Conservation (phyloP, 2,888 invertebrate species). For the Itoplectis maculator region DNA sequence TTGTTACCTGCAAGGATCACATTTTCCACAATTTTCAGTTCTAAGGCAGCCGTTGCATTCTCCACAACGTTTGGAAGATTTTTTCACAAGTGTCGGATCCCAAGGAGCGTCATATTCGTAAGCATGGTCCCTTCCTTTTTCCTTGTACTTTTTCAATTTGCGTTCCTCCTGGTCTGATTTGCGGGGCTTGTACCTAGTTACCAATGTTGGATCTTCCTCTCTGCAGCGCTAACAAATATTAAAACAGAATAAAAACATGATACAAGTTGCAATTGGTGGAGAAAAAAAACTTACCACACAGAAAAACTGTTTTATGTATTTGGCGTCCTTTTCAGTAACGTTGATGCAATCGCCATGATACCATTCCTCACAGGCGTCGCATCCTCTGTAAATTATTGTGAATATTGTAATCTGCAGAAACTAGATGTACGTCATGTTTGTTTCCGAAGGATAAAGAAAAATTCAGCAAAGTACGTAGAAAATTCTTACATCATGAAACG, state of each 20-base stretch:
- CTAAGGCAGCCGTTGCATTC: conserved; percentile 91
- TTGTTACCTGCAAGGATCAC: conserved; percentile 87
- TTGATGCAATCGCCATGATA: conserved; percentile 99
- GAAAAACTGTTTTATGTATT: conserved; percentile 96
- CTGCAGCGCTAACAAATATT: conserved; percentile 87
- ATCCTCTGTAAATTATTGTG: conserved; percentile 88
- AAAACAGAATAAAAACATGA: neutral
- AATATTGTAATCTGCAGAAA: conserved; percentile 29
- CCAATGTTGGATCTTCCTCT: conserved; percentile 92
- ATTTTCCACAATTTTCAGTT: conserved; percentile 89
- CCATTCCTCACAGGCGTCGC: conserved; percentile 99
- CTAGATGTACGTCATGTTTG: neutral
- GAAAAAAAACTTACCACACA: conserved; percentile 87
- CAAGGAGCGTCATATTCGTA: conserved; percentile 80
- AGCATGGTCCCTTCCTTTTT: conserved; percentile 82
- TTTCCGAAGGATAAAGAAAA: neutral
- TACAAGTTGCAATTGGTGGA: neutral
- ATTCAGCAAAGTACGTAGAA: conserved; percentile 9
- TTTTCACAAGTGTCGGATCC: conserved; percentile 78
- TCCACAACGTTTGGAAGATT: conserved; percentile 88
- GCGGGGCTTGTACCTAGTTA: conserved; percentile 82
- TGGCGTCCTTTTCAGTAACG: conserved; percentile 96
- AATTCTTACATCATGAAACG: conserved; percentile 96
- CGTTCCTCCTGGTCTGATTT: conserved; percentile 80
- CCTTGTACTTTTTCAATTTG: conserved; percentile 79